Evolutionary conservation across 2,797 vertebrate genomes (phyloP).

Genomic region (Catamblyrhynchus diadema): DNA sequence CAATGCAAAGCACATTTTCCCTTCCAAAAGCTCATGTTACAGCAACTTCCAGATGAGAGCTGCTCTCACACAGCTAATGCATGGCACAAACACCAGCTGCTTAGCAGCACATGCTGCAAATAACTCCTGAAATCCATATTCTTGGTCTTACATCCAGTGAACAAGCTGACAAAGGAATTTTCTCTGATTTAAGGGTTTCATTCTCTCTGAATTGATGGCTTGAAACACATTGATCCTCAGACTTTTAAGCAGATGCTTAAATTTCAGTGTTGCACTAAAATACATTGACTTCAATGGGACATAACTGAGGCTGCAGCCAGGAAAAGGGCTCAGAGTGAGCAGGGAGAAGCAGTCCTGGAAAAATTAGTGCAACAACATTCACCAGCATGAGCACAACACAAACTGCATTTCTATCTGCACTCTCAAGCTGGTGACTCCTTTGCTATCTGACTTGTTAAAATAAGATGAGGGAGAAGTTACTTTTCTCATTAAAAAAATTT

Average conservation of each 20-base stretch:
- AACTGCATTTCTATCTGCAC: neutral
- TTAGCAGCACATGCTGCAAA: neutral
- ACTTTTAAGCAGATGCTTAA: neutral
- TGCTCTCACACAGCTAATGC: neutral
- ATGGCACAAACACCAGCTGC: neutral
- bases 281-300: neutral
- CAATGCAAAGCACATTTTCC: neutral
- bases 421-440: neutral
- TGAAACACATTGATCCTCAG: neutral
- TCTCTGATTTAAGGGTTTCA: neutral
- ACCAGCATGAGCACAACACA: neutral
- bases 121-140: neutral
- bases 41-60: neutral
- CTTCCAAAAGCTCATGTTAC: neutral
- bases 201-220: neutral
- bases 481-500: neutral
- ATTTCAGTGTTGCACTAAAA: neutral
- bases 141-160: neutral
- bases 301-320: neutral
- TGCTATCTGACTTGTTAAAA: neutral
- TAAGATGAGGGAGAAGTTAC: neutral
- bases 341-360: neutral
- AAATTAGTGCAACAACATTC: fast-evolving
- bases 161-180: neutral
- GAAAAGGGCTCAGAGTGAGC: neutral